Evolutionary conservation across 37 sponge, comb jelly and placozoan species (phyloP).

Genomic region (Cladorhizidae sp.): DNA sequence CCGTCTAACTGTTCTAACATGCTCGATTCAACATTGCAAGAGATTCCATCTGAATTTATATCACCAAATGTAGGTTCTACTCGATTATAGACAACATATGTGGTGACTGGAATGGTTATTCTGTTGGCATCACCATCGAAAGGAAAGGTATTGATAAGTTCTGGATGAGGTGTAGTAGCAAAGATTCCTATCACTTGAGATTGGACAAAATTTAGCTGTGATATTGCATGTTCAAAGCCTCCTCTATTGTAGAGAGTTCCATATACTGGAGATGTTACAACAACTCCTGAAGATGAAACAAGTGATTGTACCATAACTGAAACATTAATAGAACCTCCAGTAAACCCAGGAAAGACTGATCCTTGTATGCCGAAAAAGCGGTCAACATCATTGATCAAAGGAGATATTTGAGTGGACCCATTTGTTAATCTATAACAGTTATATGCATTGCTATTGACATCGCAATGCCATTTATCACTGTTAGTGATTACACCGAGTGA

Average conservation of each 20-base stretch:
- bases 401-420: background rate
- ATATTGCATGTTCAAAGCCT: background rate
- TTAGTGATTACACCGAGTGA: background rate
- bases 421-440: conserved; percentile 2
- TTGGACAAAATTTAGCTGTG: background rate
- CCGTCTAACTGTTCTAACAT: background rate
- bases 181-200: conserved; percentile 24
- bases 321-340: background rate
- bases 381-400: conserved; percentile 14
- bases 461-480: conserved; percentile 23
- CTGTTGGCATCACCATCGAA: background rate
- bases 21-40: background rate
- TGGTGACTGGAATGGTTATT: conserved; percentile 4
- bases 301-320: background rate
- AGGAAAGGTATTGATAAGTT: conserved; percentile 54
- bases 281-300: conserved; percentile 2
- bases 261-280: background rate
- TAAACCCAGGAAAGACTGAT: background rate
- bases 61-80: conserved; percentile 1
- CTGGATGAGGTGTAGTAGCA: conserved; percentile 22
- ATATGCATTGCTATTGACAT: background rate
- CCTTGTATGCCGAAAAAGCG: conserved; percentile 15
- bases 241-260: conserved; percentile 21
- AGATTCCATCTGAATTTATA: background rate
- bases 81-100: conserved; percentile 38